Evolutionary conservation across 2,888 invertebrate species (phyloP).

Genomic region (Caenorhabditis zanzibari): DNA sequence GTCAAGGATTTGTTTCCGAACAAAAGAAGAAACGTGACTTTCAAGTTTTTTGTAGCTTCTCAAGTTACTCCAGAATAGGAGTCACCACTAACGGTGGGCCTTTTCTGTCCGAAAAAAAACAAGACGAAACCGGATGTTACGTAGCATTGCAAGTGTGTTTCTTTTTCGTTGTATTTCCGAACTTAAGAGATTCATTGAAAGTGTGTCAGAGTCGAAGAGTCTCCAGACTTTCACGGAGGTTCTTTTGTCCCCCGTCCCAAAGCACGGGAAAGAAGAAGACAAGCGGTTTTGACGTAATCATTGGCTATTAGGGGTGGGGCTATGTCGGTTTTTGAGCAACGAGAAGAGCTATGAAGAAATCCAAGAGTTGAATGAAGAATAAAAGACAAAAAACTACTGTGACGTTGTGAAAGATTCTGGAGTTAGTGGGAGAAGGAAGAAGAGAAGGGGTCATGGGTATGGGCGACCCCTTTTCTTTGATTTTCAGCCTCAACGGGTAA

Average conservation of each 20-base stretch:
- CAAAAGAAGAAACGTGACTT: slow-evolving; percentile 37
- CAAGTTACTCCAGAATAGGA: slow-evolving; percentile 36
- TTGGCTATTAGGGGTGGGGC: slow-evolving; percentile 62
- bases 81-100: slow-evolving; percentile 32
- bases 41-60: slow-evolving; percentile 29
- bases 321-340: slow-evolving; percentile 56
- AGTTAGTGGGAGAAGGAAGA: slow-evolving; percentile 7
- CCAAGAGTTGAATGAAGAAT: slow-evolving; percentile 22
- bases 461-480: slow-evolving; percentile 30
- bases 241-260: slow-evolving; percentile 47
- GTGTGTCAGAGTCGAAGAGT: slow-evolving; percentile 23
- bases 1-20: slow-evolving; percentile 7
- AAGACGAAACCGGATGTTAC: slow-evolving; percentile 68
- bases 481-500: slow-evolving; percentile 57
- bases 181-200: slow-evolving; percentile 10
- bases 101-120: slow-evolving; percentile 47
- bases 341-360: slow-evolving; percentile 27
- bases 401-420: slow-evolving; percentile 30
- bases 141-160: slow-evolving; percentile 58
- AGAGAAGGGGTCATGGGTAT: slow-evolving; percentile 30
- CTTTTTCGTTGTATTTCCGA: slow-evolving; percentile 61
- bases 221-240: slow-evolving; percentile 43
- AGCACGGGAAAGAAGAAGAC: slow-evolving; percentile 43
- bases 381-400: slow-evolving; percentile 57
- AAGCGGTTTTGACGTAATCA: slow-evolving; percentile 63